Evolutionary conservation across 2,888 invertebrate species (phyloP), one percentile per base, ranked within the genome.

Genomic region (Diabrotica balteata): DNA sequence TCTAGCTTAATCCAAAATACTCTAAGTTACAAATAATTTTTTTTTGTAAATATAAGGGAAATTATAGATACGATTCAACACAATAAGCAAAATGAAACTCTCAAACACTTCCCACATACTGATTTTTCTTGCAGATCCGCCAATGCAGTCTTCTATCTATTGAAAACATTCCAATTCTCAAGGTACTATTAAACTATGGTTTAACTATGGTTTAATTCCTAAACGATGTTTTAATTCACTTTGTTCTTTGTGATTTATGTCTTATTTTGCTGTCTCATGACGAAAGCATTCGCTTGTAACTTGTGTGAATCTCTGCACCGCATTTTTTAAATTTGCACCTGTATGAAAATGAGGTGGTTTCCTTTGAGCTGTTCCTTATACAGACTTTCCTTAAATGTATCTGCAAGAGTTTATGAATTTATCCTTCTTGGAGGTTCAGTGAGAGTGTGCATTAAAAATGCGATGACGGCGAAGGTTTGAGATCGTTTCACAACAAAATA

Each of bases 221-320:
- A 17, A 45, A 44, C n/a, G 47, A 58, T 58, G 22, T 17, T 52
- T 62, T 54, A 53, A 70, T 61, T 69, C 66, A 71, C 70, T 74
- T 75, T 73, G 73, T 75, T 73, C 64, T 67, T 58, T 43, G 63
- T 71, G 67, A 73, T 72, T 69, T 72, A 73, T 73, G 64, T 61
- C 71, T 71, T 62, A 68, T 71, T 70, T 72, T 73, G 70, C 70
- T 70, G 57, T 57, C 55, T 66, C 58, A 62, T 55, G 51, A 51
- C 22, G 62, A 62, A 61, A 69, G 62, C 63, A 66, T 67, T 59
- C 46, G 53, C 8, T 54, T 54, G 32, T 2, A 54, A 54, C 17
- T 7, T 54, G 42, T 54, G 53, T 54, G 53, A 54, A 54, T 54
- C 53, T 54, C 42, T 54, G 10, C 42, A 54, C 4, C 9, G 42